Conservation (phyloP, 2,888 invertebrate species). For the Lepidocyrtinus sp. region DNA sequence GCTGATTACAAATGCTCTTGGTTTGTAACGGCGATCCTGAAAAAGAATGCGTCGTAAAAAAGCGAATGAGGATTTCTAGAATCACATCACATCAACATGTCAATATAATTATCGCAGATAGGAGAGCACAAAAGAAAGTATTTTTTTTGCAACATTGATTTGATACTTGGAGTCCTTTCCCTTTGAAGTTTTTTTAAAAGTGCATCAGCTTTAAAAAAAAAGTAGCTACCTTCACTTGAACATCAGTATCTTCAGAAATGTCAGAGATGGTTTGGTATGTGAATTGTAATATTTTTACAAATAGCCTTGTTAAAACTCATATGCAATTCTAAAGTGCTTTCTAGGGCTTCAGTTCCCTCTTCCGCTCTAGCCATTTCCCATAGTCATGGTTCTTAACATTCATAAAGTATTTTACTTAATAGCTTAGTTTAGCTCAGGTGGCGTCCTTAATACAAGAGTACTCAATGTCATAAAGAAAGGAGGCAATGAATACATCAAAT, state of each 20-base stretch:
- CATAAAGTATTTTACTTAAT: no score
- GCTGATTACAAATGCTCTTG: not conserved
- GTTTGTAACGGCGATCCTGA: not conserved
- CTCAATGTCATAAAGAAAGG: no score
- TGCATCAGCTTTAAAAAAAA: no score
- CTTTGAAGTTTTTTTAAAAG: no score
- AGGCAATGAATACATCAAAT: no score
- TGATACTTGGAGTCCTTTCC: no score
- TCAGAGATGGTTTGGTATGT: no score
- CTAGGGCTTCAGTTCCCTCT: slow-evolving; percentile 54
- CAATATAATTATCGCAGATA: no score
- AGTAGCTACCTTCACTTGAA: no score
- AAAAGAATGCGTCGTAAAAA: slow-evolving; percentile 11
- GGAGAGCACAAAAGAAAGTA: slow-evolving; percentile 36
- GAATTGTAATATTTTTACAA: not conserved
- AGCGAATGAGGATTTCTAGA: slow-evolving; percentile 19
- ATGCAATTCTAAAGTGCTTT: slow-evolving; percentile 10
- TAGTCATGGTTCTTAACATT: not conserved
- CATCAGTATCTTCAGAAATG: no score
- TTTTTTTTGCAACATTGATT: slow-evolving; percentile 9
- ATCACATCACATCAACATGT: not conserved
- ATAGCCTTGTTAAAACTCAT: not conserved
- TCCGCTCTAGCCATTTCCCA: slow-evolving; percentile 31
- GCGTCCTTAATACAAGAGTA: no score
- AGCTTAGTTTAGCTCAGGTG: no score